Conservation (phyloP, 2,113 vertebrate species). For the Lanius ludovicianus region DNA sequence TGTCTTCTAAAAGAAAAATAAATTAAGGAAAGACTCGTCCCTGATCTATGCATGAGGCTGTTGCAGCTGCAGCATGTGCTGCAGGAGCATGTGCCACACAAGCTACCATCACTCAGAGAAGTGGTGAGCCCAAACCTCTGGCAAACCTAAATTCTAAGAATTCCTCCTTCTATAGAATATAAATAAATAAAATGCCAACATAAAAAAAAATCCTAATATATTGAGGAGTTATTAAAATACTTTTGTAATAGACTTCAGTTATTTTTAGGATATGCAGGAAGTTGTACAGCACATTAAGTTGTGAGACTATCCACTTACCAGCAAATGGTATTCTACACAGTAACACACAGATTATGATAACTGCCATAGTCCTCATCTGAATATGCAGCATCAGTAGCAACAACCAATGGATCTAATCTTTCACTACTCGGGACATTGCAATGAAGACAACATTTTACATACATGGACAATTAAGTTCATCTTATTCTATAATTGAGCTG, state of each 20-base stretch:
- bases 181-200: slow-evolving; percentile 62
- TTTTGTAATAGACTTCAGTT: slow-evolving; percentile 55
- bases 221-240: slow-evolving; percentile 57
- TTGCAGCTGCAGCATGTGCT: neutral
- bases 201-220: slow-evolving; percentile 54
- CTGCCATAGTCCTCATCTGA: slow-evolving; percentile 38
- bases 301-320: slow-evolving; percentile 65
- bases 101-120: slow-evolving; percentile 3
- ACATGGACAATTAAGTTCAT: slow-evolving; percentile 53
- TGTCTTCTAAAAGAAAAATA: slow-evolving; percentile 36
- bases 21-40: slow-evolving; percentile 42
- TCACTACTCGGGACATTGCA: slow-evolving; percentile 34
- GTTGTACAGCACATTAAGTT: slow-evolving; percentile 61
- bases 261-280: slow-evolving; percentile 50
- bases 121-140: slow-evolving; percentile 32
- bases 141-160: slow-evolving; percentile 40
- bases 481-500: slow-evolving; percentile 24
- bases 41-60: slow-evolving; percentile 39
- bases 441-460: slow-evolving; percentile 65
- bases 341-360: slow-evolving; percentile 50
- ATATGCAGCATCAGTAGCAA: slow-evolving; percentile 56
- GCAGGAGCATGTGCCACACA: slow-evolving; percentile 2
- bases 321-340: slow-evolving; percentile 63
- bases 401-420: slow-evolving; percentile 59
- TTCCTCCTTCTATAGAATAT: slow-evolving; percentile 37